Evolutionary conservation across 2,797 vertebrate genomes (phyloP).

Genomic region (Phoxinus dragarum): DNA sequence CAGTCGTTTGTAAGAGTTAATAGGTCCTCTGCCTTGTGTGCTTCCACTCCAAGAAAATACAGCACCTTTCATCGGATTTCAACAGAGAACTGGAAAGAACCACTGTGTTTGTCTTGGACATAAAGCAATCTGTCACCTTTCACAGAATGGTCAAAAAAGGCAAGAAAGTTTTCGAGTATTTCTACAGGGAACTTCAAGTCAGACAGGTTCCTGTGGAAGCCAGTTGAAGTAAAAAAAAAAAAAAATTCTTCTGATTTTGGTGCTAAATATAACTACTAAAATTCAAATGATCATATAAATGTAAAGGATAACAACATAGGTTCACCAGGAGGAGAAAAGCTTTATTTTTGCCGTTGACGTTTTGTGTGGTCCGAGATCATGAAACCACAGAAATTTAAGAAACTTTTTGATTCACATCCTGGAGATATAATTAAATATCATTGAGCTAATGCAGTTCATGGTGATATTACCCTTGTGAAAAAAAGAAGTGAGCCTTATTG

Average conservation of each 20-base stretch:
- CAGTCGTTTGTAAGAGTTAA: conserved; percentile 70
- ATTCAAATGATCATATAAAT: not conserved
- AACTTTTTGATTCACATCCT: not conserved
- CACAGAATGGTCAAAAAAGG: conserved; percentile 65
- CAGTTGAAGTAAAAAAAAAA: not conserved
- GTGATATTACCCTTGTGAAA: too few relatives aligned
- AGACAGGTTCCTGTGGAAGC: conserved; percentile 56
- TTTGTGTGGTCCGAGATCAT: not conserved
- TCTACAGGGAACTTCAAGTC: conserved; percentile 59
- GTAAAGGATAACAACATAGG: not conserved
- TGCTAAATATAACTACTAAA: not conserved
- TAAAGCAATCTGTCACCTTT: conserved; percentile 61
- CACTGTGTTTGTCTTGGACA: conserved; percentile 73
- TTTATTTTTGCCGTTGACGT: not conserved
- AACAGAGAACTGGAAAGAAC: conserved; percentile 60
- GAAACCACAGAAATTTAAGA: not conserved
- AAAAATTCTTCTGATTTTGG: not conserved
- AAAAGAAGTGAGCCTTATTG: too few relatives aligned
- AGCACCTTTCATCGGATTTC: conserved; percentile 62
- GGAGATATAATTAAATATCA: not conserved
- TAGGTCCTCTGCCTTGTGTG: conserved; percentile 65
- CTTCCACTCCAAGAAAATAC: conserved; percentile 63
- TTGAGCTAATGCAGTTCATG: not conserved
- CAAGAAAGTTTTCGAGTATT: conserved; percentile 66
- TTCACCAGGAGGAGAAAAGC: not conserved